Evolutionary conservation across 30 jellyfish, hydroid and myxozoan genomes (phyloP).

Genomic region (Turritopsis rubra): DNA sequence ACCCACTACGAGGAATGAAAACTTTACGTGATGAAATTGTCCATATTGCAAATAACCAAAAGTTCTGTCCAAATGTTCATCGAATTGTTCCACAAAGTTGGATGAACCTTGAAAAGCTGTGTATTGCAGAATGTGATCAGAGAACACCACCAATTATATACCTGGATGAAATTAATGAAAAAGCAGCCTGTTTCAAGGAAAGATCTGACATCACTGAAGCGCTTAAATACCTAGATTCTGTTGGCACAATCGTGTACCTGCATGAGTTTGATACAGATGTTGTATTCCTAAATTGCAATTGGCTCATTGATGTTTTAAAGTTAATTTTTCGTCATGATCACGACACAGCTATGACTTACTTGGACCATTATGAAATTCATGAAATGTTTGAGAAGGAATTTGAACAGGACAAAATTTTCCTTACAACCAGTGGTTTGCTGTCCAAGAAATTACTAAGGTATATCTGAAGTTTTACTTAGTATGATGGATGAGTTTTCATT

Average conservation of each 20-base stretch:
- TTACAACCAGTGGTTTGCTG: conserved; percentile 34
- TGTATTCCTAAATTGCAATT: conserved; percentile 55
- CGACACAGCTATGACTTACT: conserved; percentile 20
- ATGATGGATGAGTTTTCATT: background rate
- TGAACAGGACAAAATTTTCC: conserved; percentile 35
- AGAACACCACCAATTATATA: conserved; percentile 34
- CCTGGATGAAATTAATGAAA: conserved; percentile 17
- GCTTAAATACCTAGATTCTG: conserved; percentile 50
- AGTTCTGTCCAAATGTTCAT: conserved; percentile 49
- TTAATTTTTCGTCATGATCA: conserved; percentile 53
- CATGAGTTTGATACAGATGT: conserved; percentile 16
- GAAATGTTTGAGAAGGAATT: conserved; percentile 34
- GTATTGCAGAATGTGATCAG: conserved; percentile 21
- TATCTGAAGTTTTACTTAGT: background rate
- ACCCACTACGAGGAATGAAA: conserved; percentile 38
- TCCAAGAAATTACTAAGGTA: conserved; percentile 52
- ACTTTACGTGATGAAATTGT: conserved; percentile 55
- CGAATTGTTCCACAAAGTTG: conserved; percentile 59
- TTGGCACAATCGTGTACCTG: conserved; percentile 50
- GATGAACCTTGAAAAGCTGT: conserved; percentile 44
- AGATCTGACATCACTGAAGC: conserved; percentile 33
- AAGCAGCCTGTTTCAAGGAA: conserved; percentile 1
- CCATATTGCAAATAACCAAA: conserved; percentile 36
- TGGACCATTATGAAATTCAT: background rate
- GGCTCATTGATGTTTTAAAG: conserved; percentile 51